Base-by-base conservation (phyloP, 2,888 invertebrate species). In the Sesia apiformis region DNA sequence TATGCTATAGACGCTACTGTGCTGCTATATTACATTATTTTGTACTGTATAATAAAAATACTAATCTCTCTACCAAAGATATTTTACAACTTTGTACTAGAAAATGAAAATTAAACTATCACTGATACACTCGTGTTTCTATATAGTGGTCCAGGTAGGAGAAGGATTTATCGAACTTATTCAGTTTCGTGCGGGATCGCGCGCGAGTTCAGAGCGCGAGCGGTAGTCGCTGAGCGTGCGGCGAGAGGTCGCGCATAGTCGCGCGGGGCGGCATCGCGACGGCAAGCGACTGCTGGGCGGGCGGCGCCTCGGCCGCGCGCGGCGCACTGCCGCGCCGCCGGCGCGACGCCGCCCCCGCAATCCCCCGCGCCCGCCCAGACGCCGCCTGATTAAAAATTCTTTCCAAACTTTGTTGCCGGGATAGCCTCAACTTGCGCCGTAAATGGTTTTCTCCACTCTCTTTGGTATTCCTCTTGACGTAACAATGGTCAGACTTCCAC, bases 111-210 rank as follows among this genome's bases (percentile, higher is more conserved):
- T 53, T 49, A 54, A 65, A 68, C 59, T 67, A 74, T 71, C 76
- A 80, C 77, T 76, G 62, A 65, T 69, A 69, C 75, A 74, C 77
- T 74, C 71, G 74, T 70, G 72, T 75, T 81, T 89, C 89, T 79
- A 89, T 89, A 75, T 89, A 89, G 80, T 89, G 89, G 89, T 89
- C 89, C 87, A 89, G 85, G 83, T 87, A 87, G 66, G 88, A 89
- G 80, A 80, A 83, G 73, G 89, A 89, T 81, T 89, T 88, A 83
- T 89, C 89, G 86, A 88, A 89, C 84, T 89, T 89, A 88, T 88
- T 89, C 89, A 89, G 89, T 86, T 89, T 88, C 78, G 86, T 75
- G 75, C 66, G 74, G 69, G 70, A 69, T 69, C 72, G 79, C 78
- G 78, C 74, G 75, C 70, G 76, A 62, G 72, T 70, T 75, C 70